Base-by-base conservation (phyloP, 2,113 vertebrate genomes). In the Brienomyrus longianalis region DNA sequence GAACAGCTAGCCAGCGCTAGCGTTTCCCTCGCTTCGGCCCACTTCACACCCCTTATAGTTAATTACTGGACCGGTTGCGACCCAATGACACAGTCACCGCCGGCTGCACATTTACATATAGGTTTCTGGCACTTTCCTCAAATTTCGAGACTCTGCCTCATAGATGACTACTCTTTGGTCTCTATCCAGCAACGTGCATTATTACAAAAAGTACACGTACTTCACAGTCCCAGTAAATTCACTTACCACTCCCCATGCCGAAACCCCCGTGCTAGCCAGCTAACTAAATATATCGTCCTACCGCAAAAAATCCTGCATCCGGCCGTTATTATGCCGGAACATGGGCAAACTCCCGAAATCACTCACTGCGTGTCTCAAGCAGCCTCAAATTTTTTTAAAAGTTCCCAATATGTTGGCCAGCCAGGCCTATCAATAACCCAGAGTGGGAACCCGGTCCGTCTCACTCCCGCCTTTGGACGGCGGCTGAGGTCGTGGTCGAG, bases 221-320 rank as follows among this genome's bases (percentile, higher is more conserved):
- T 59, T 59, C 7, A 52, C 15, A 50, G 70, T 52, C 27, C 48
- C 50, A 47, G 88, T 47, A 80, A 89, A 80, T 80, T 48, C 88
- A 48, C 66, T 92, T 90, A 94, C 94, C 93, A 92, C 93, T 93
- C 93, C 93, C 93, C 90, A 91, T 85, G n/a, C 88, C 50, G 74
- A 80, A 31, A 66, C 35, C 23, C 39, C 27, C 93, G 90, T 90
- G 93, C 90, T 93, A 92, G 91, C 92, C 92, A 89, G 90, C 77
- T 91, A 80, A 54, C 86, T 91, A 89, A 88, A 92, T 88, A 89
- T 88, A 48, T 48, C 80, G 66, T 83, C 83, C 77, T 21, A 43
- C 84, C 27, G 59, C 89, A 77, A 56, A 90, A 86, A 86, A n/a
- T 59, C 56, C 83, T 21, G 35, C 56, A 48, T 43, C 27, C n/a